phyloP scores from a whole-genome alignment of 2,888 invertebrate genomes.

The Scaptomyza reducta region DNA sequence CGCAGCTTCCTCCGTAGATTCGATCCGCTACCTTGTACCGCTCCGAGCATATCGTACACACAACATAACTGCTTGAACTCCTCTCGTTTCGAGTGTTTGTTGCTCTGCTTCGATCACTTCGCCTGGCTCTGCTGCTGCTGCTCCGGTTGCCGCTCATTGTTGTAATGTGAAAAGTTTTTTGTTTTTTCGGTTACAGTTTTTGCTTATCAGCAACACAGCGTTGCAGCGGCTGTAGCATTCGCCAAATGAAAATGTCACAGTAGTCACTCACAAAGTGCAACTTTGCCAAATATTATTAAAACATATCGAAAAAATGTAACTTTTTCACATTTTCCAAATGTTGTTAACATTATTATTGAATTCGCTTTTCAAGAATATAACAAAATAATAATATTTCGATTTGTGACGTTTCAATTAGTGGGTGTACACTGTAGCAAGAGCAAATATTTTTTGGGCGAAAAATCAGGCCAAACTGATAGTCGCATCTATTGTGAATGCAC shows the following conservation, averaged over 20 bases:
- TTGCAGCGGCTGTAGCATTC: slow-evolving; percentile 1
- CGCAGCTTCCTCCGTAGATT: slow-evolving; percentile 52
- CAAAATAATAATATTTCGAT: too few species aligned
- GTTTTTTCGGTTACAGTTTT: background rate
- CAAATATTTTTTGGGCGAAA: background rate
- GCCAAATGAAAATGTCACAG: background rate
- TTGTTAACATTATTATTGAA: too few species aligned
- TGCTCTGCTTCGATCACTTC: background rate
- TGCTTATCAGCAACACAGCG: slow-evolving; percentile 28
- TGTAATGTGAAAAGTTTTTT: slow-evolving; percentile 24
- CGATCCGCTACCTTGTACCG: slow-evolving; percentile 35
- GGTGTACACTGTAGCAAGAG: too few species aligned
- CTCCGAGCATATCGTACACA: slow-evolving; percentile 60
- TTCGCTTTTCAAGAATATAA: too few species aligned
- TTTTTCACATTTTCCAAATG: too few species aligned
- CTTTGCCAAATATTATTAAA: background rate
- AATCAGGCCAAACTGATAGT: slow-evolving; percentile 30
- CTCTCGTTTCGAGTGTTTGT: background rate
- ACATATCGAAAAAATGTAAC: too few species aligned
- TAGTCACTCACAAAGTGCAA: background rate
- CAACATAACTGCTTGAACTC: slow-evolving; percentile 10
- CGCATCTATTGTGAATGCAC: background rate
- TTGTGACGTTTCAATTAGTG: too few species aligned
- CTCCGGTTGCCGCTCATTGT: slow-evolving; percentile 28
- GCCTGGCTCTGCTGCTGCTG: background rate